These are phyloP conservation scores for Adelphocoris suturalis DNA, from an alignment of 2,888 invertebrate species.

Conservation along the genomic window DNA sequence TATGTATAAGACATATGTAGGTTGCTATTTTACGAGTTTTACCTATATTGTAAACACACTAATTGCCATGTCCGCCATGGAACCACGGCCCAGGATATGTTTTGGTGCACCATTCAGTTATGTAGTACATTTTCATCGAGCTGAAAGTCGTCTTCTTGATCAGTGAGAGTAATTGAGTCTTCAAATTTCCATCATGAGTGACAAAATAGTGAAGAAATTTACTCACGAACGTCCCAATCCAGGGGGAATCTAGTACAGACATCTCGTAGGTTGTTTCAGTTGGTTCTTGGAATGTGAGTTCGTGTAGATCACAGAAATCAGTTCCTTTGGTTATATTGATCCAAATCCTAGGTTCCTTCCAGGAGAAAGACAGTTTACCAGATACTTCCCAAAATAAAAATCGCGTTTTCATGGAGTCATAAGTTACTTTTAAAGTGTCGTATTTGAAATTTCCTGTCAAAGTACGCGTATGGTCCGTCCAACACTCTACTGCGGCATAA, in stretches of 20 bases:
- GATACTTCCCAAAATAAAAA: not conserved
- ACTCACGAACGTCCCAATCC: not conserved
- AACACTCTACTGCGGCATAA: not conserved
- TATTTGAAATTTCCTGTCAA: not conserved
- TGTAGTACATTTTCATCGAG: not conserved
- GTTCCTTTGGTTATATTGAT: not conserved
- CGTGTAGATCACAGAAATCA: not conserved
- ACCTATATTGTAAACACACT: too few relatives aligned
- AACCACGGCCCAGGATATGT: not conserved
- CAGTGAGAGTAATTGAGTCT: not conserved
- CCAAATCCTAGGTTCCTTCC: not conserved
- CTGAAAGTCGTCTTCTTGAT: not conserved
- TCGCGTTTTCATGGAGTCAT: not conserved
- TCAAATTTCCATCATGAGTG: not conserved
- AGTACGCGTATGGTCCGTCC: not conserved
- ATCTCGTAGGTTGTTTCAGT: not conserved
- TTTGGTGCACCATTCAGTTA: not conserved
- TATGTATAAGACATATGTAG: too few relatives aligned
- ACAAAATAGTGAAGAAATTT: not conserved
- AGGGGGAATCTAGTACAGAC: not conserved
- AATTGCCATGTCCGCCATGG: not conserved
- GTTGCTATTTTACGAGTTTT: too few relatives aligned
- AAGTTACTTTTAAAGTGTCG: not conserved
- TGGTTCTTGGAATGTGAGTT: not conserved
- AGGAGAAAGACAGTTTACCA: not conserved